These are phyloP conservation scores for Pachyramphus minor DNA, from an alignment of 2,113 vertebrate species.

Conservation along the genomic window DNA sequence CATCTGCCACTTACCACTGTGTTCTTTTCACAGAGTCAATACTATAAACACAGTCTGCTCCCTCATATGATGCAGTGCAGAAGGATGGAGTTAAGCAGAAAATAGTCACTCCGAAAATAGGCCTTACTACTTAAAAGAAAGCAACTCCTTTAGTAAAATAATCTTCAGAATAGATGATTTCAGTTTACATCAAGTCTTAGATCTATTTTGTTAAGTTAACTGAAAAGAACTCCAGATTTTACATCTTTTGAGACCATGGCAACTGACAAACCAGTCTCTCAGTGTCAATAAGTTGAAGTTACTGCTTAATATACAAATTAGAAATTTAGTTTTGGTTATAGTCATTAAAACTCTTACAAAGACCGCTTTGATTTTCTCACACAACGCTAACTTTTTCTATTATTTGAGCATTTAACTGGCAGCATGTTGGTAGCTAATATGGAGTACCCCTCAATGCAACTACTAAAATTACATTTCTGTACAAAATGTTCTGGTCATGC, in stretches of 20 bases:
- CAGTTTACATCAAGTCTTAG: background rate
- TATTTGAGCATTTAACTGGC: background rate
- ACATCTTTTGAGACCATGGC: background rate
- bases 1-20: slow-evolving; percentile 50
- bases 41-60: slow-evolving; percentile 61
- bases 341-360: background rate
- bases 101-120: slow-evolving; percentile 33
- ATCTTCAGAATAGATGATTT: background rate
- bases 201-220: background rate
- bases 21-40: slow-evolving; percentile 52
- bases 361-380: background rate
- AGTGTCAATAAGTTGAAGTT: background rate
- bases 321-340: background rate
- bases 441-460: background rate
- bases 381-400: background rate
- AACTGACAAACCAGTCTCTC: background rate
- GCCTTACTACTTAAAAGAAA: background rate
- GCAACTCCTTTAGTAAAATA: background rate
- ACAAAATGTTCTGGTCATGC: background rate
- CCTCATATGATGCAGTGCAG: background rate
- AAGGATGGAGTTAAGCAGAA: slow-evolving; percentile 26
- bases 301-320: background rate
- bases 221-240: background rate
- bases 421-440: background rate
- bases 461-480: background rate